Evolutionary conservation across 2,888 invertebrate genomes (phyloP).

Genomic region (Craniophora ligustri): DNA sequence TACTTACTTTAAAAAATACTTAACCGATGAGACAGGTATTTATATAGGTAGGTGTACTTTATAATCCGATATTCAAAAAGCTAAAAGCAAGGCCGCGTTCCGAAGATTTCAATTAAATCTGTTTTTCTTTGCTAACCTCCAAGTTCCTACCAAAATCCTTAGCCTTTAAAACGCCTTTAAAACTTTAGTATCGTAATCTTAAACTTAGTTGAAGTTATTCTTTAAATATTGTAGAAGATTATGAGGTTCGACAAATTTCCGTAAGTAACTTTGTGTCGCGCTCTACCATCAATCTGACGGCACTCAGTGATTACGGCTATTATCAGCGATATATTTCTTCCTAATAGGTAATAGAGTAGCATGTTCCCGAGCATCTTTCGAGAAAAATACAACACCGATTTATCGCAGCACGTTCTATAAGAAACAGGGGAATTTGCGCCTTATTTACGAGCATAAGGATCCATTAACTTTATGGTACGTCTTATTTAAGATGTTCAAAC

Average conservation of each 20-base stretch:
- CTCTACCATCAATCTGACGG: conserved; percentile 43
- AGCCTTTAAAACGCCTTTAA: conserved; percentile 13
- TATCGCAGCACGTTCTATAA: conserved; percentile 23
- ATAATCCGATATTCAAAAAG: conserved; percentile 26
- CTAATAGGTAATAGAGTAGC: conserved; percentile 59
- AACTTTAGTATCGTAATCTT: conserved; percentile 19
- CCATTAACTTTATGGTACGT: conserved; percentile 52
- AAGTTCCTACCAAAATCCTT: conserved; percentile 29
- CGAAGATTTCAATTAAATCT: conserved; percentile 37
- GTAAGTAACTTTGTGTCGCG: conserved; percentile 22
- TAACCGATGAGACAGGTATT: too few relatives aligned
- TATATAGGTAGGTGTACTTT: conserved; percentile 15
- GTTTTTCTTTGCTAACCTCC: conserved; percentile 38
- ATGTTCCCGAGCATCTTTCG: conserved; percentile 47
- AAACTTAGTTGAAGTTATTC: conserved; percentile 18
- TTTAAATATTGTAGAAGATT: conserved; percentile 16
- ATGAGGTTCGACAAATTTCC: conserved; percentile 12
- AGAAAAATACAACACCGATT: conserved; percentile 46
- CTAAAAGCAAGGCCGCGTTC: conserved; percentile 38
- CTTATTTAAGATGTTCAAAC: conserved; percentile 57
- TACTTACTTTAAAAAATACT: too few relatives aligned
- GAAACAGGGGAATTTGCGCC: conserved; percentile 13
- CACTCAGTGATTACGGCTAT: conserved; percentile 56
- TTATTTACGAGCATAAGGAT: conserved; percentile 34
- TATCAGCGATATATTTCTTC: conserved; percentile 61